phyloP scores from a whole-genome alignment of 2,888 invertebrate species.

The Tanypteryx hageni region DNA sequence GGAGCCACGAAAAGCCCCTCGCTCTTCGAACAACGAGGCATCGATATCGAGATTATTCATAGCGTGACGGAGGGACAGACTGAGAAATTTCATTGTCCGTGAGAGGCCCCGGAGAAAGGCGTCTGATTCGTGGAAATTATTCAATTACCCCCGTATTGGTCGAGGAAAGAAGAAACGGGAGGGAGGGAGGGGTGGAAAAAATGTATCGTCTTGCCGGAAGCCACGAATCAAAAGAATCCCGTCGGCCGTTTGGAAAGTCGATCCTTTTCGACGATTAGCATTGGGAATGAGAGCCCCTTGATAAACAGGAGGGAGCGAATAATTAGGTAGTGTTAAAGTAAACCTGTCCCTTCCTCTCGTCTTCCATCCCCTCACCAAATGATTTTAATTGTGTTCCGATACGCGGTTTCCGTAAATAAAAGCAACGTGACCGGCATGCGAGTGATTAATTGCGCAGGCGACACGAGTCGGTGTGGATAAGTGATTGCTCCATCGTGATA shows the following conservation, averaged over 20 bases:
- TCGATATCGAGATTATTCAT: background rate
- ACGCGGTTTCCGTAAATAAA: slow-evolving; percentile 28
- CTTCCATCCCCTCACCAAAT: background rate
- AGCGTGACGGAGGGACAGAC: background rate
- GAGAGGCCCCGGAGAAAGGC: background rate
- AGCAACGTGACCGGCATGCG: slow-evolving; percentile 6
- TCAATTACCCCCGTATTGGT: background rate
- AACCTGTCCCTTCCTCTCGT: background rate
- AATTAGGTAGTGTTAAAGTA: background rate
- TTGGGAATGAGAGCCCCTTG: background rate
- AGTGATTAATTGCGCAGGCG: background rate
- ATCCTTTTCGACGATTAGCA: background rate
- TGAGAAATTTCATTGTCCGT: background rate
- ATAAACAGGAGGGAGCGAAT: background rate
- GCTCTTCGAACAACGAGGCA: background rate
- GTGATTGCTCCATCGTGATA: background rate
- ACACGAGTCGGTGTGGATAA: slow-evolving; percentile 24
- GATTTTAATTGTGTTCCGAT: slow-evolving; percentile 25
- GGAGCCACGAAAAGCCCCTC: background rate
- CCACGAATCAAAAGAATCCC: background rate
- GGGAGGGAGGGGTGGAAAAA: slow-evolving; percentile 5
- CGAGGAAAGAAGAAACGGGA: background rate
- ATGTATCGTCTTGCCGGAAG: slow-evolving; percentile 3
- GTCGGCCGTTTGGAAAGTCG: background rate
- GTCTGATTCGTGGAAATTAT: background rate